Conservation (phyloP, 2,797 vertebrate genomes). For the Catostomus latipinnis region DNA sequence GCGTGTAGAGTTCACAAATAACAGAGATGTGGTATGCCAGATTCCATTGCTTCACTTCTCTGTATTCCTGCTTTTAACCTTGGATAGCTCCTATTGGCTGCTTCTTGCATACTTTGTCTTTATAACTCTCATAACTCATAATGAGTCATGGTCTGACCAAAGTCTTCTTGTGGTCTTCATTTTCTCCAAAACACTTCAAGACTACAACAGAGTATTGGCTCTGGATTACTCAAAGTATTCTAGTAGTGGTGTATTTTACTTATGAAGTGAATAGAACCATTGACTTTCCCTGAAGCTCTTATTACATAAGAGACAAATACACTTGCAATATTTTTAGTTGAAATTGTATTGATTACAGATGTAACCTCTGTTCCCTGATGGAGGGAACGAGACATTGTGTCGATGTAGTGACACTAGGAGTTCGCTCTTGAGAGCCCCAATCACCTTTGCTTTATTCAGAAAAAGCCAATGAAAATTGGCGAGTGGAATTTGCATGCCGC, state of each 20-base stretch:
- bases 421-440: too few relatives aligned
- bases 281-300: too few relatives aligned
- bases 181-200: background rate
- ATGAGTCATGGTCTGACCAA: background rate
- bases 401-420: too few relatives aligned
- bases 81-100: background rate
- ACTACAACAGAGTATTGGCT: background rate
- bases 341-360: too few relatives aligned
- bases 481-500: too few relatives aligned
- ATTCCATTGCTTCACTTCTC: slow-evolving; percentile 43
- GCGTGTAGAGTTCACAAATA: background rate
- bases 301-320: too few relatives aligned
- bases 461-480: too few relatives aligned
- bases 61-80: background rate
- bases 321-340: too few relatives aligned
- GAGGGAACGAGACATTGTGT: too few relatives aligned
- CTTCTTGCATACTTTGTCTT: slow-evolving; percentile 19
- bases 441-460: too few relatives aligned
- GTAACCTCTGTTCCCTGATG: too few relatives aligned
- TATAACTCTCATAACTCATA: slow-evolving; percentile 28
- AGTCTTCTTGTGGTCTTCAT: background rate
- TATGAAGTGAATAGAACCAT: background rate
- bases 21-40: slow-evolving; percentile 14
- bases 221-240: background rate
- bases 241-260: background rate